Conservation (phyloP, 2,113 vertebrate species). For the Oriolus oriolus region DNA sequence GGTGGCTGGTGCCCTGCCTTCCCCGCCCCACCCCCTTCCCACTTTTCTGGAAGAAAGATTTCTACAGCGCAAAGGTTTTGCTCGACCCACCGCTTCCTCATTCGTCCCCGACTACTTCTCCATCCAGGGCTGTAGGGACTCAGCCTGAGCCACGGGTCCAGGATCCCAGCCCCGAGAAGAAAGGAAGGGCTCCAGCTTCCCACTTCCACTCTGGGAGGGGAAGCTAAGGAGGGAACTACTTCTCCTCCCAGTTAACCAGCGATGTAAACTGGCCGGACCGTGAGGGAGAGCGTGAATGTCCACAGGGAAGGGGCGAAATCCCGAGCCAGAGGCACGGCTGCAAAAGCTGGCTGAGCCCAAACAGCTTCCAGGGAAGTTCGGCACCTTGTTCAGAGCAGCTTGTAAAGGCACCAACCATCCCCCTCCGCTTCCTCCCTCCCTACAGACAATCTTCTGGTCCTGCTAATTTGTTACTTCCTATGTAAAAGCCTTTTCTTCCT, state of each 20-base stretch:
- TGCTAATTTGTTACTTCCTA: slow-evolving; percentile 48
- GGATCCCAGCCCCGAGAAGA: background rate
- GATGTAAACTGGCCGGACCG: background rate
- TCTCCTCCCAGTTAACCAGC: background rate
- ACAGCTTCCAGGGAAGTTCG: background rate
- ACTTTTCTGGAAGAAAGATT: background rate
- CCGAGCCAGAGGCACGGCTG: rapidly evolving
- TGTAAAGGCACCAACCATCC: background rate
- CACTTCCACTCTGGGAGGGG: background rate
- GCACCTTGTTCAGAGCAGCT: background rate
- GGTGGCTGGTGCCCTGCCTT: background rate
- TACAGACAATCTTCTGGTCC: background rate
- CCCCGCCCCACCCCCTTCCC: background rate
- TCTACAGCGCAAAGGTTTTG: background rate
- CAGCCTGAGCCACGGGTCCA: background rate
- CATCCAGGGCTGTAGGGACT: background rate
- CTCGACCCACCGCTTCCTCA: slow-evolving; percentile 3
- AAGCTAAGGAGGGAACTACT: background rate
- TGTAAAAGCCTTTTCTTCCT: background rate
- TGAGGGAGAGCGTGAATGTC: rapidly evolving
- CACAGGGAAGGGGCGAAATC: background rate
- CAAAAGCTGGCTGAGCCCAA: background rate
- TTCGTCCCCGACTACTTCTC: background rate
- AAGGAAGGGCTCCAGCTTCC: background rate
- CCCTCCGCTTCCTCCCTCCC: background rate